Evolutionary conservation across 2,888 invertebrate genomes (phyloP), one percentile per base, ranked within the genome.

Genomic region (Hypomecis atomaria): DNA sequence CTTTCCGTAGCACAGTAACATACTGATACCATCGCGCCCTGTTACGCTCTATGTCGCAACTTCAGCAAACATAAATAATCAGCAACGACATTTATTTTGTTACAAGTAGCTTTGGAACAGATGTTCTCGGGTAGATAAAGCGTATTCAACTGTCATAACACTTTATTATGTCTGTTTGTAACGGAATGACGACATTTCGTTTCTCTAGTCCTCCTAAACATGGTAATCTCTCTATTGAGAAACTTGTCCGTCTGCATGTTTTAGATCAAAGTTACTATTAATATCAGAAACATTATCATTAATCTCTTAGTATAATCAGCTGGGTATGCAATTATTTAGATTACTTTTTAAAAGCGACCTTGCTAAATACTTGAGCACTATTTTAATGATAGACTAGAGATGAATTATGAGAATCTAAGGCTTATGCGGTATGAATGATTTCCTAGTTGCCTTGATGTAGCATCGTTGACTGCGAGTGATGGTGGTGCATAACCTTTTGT

Each of bases 1-100:
- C 87, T 90, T 88, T 89, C 86, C 76, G 77, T 86, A 83, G 73
- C 82, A 82, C 77, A 81, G 78, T 85, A 81, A 83, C 82, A 80
- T 67, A 82, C 73, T 83, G 83, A 85, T 87, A 84, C 74, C 75
- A 85, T 86, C 62, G 66, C 57, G 13, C 47, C 33, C 47, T 23
- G 73, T 83, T 81, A 78, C 80, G 79, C 78, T 75, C 75, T 71
- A 70, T 88, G 83, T 79, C 78, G 84, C 79, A 86, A 86, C 72
- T 66, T 57, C 66, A 73, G 73, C 72, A 74, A 75, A 78, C 79
- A 81, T 79, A 75, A 85, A 84, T 83, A 83, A 86, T 86, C 76
- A 78, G 79, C 78, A 79, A 76, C 77, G 83, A 87, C 87, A 85
- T 87, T 86, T 83, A 81, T 85, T 85, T 82, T 79, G 78, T 84